Conservation (phyloP, 2,888 invertebrate genomes). For the Mactromeris polynyma region DNA sequence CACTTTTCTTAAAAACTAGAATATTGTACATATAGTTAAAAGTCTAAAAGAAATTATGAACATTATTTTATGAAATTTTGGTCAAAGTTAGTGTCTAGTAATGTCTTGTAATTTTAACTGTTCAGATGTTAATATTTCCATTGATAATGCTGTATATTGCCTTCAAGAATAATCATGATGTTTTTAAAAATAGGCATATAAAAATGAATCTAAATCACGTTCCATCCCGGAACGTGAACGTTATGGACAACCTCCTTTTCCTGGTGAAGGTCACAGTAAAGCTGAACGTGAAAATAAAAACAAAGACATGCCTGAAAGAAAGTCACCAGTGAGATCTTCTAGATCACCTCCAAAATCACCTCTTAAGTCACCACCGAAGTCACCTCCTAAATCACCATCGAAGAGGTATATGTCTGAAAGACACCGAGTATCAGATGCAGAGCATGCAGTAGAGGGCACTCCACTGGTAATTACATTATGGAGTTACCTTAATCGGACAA, state of each 20-base stretch:
- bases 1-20: too few species aligned
- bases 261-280: constrained; percentile 15
- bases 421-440: background rate
- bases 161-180: background rate
- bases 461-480: constrained; percentile 11
- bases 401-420: background rate
- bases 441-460: background rate
- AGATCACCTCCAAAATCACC: constrained; percentile 11
- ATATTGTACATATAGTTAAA: too few species aligned
- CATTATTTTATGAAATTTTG: too few species aligned
- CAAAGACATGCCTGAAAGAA: background rate
- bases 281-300: background rate
- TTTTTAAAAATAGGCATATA: constrained; percentile 6
- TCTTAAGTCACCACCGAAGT: background rate
- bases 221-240: constrained; percentile 36
- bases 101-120: too few species aligned
- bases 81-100: too few species aligned
- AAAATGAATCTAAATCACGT: constrained; percentile 26
- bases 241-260: constrained; percentile 41
- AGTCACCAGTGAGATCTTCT: background rate
- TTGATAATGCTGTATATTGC: background rate
- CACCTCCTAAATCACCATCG: background rate
- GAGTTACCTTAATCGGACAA: background rate
- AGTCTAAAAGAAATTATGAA: too few species aligned
- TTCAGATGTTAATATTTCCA: too few species aligned